Evolutionary conservation across 2,888 invertebrate genomes (phyloP).

Genomic region (Drosophila parthenogenetica): DNA sequence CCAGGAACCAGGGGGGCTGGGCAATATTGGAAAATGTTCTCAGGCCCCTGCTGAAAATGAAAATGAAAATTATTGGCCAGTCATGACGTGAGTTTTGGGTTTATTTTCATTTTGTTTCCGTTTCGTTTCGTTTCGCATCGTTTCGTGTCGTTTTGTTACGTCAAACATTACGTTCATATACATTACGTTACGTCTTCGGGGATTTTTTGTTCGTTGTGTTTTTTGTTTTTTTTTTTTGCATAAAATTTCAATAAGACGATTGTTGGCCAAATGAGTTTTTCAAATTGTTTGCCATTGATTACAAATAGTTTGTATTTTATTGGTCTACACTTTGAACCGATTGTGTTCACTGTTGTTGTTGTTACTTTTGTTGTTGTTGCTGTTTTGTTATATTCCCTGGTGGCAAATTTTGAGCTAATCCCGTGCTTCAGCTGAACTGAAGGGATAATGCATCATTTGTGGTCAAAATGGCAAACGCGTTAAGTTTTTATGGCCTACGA

Average conservation of each 20-base stretch:
- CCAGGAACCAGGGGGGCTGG: conserved; percentile 55
- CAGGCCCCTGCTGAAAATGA: conserved; percentile 47
- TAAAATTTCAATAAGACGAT: conserved; percentile 74
- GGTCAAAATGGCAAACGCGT: conserved; percentile 81
- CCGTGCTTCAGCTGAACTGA: conserved; percentile 36
- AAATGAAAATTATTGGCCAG: conserved; percentile 80
- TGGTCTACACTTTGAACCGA: conserved; percentile 1
- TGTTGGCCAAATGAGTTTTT: conserved; percentile 63
- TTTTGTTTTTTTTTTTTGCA: conserved; percentile 54
- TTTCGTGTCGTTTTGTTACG: conserved; percentile 39
- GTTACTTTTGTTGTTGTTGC: conserved; percentile 2
- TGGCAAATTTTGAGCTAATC: conserved; percentile 72
- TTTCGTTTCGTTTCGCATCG: conserved; percentile 42
- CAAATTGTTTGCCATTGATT: conserved; percentile 53
- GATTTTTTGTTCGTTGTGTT: conserved; percentile 1
- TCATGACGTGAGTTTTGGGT: conserved; percentile 69
- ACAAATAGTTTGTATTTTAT: conserved; percentile 33
- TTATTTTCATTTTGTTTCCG: conserved; percentile 49
- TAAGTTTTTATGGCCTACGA: conserved; percentile 79
- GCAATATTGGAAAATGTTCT: conserved; percentile 75
- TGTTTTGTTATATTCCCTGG: conserved; percentile 51
- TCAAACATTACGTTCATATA: conserved; percentile 25
- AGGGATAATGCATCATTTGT: conserved; percentile 76
- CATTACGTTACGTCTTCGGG: conserved; percentile 25
- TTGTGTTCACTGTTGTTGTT: conserved; percentile 23